Evolutionary conservation across 1,140 invertebrate species (phyloP).

Genomic region (Cyclina sinensis): DNA sequence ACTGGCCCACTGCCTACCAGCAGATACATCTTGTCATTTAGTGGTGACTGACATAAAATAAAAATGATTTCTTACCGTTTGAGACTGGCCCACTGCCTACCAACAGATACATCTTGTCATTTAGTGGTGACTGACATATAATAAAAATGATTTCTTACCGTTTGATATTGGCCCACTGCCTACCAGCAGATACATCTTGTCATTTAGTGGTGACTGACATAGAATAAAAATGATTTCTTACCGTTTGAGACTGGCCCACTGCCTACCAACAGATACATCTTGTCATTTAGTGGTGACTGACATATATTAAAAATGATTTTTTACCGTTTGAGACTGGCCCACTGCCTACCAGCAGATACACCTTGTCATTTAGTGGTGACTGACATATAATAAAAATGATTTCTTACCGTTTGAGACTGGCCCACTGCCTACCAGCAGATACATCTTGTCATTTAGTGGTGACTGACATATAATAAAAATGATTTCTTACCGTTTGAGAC

Average conservation of each 20-base stretch:
- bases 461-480: too few relatives aligned
- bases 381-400: too few relatives aligned
- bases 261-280: slow-evolving; percentile 23
- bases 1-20: slow-evolving; percentile 23
- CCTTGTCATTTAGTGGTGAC: too few relatives aligned
- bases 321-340: slow-evolving; percentile 19
- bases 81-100: slow-evolving; percentile 7
- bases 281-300: too few relatives aligned
- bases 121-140: too few relatives aligned
- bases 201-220: too few relatives aligned
- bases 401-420: slow-evolving; percentile 21
- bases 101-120: slow-evolving; percentile 9
- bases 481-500: neutral
- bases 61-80: too few relatives aligned
- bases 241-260: slow-evolving; percentile 4
- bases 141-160: too few relatives aligned
- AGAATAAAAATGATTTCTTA: too few relatives aligned
- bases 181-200: slow-evolving; percentile 19
- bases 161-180: slow-evolving; percentile 7
- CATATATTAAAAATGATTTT: too few relatives aligned
- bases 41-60: too few relatives aligned
- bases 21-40: slow-evolving; percentile 21
- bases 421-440: slow-evolving; percentile 21
- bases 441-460: slow-evolving; percentile 8
- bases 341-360: neutral